A percentile compares a stretch with the other conserved stretches of the same genome.
Conservation (phyloP, 2,797 vertebrate species). For the Ibycter americanus region DNA sequence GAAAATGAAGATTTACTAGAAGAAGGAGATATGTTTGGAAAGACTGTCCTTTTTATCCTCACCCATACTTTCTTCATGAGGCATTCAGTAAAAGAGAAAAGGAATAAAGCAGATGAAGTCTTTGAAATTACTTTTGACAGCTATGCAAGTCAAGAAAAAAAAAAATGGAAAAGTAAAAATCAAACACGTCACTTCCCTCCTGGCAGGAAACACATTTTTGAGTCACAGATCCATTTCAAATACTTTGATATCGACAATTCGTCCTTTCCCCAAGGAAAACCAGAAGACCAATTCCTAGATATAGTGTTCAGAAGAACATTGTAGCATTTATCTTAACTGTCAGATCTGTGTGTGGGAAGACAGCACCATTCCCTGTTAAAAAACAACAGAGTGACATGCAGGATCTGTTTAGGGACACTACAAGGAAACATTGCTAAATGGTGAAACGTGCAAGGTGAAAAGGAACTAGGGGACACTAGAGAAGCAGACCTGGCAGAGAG, state of each 20-base stretch:
- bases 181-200: not conserved
- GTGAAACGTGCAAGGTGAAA: not conserved
- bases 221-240: not conserved
- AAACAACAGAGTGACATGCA: not conserved
- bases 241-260: not conserved
- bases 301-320: not conserved
- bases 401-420: not conserved
- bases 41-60: not conserved
- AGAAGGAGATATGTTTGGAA: not conserved
- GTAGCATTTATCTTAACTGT: not conserved
- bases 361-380: not conserved
- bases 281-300: not conserved
- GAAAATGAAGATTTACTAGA: not conserved
- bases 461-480: not conserved
- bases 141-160: not conserved
- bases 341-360: not conserved
- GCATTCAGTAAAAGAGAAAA: not conserved
- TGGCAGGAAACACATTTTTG: not conserved
- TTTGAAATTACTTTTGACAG: not conserved
- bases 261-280: not conserved
- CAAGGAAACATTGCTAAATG: not conserved
- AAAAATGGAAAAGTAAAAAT: not conserved
- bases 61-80: not conserved
- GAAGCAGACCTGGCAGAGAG: not conserved
- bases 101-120: not conserved